phyloP scores from a whole-genome alignment of 1,140 invertebrate genomes.

The Drosophila parvula region DNA sequence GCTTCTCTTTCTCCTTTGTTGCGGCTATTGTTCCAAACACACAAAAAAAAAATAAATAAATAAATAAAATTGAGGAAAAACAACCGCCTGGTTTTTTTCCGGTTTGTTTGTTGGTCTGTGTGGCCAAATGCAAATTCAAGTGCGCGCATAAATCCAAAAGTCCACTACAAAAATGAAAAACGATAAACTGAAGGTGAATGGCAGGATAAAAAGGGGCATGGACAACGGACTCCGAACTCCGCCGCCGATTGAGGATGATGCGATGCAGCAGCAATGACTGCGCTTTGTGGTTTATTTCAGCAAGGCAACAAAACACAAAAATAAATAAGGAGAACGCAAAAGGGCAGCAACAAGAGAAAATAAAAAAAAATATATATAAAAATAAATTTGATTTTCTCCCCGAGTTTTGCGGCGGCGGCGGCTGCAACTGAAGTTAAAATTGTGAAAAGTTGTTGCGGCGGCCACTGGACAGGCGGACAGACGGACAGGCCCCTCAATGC shows the following conservation, averaged over 20 bases:
- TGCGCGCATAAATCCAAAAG: slow-evolving; percentile 76
- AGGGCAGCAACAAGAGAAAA: neutral
- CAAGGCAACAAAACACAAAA: neutral
- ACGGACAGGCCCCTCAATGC: neutral
- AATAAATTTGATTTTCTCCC: slow-evolving; percentile 71
- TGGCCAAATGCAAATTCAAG: slow-evolving; percentile 78
- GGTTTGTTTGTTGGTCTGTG: slow-evolving; percentile 37
- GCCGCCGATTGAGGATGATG: slow-evolving; percentile 30
- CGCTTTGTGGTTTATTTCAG: slow-evolving; percentile 77
- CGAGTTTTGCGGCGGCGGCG: slow-evolving; percentile 31
- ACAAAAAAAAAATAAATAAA: neutral
- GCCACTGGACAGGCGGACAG: neutral
- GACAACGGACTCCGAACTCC: slow-evolving; percentile 5
- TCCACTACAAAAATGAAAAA: slow-evolving; percentile 69
- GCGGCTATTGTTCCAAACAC: slow-evolving; percentile 18
- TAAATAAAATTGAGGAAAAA: neutral
- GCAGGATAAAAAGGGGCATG: neutral
- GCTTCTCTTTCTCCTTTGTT: slow-evolving; percentile 36
- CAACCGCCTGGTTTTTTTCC: neutral
- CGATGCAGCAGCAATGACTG: slow-evolving; percentile 58
- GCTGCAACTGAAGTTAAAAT: slow-evolving; percentile 75
- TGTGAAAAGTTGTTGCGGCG: slow-evolving; percentile 67
- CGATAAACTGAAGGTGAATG: slow-evolving; percentile 36
- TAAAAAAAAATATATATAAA: slow-evolving; percentile 36
- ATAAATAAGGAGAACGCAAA: slow-evolving; percentile 1